Evolutionary conservation across 2,113 vertebrate species (phyloP), one percentile per base, ranked within the genome.

Genomic region (Mesocricetus auratus): DNA sequence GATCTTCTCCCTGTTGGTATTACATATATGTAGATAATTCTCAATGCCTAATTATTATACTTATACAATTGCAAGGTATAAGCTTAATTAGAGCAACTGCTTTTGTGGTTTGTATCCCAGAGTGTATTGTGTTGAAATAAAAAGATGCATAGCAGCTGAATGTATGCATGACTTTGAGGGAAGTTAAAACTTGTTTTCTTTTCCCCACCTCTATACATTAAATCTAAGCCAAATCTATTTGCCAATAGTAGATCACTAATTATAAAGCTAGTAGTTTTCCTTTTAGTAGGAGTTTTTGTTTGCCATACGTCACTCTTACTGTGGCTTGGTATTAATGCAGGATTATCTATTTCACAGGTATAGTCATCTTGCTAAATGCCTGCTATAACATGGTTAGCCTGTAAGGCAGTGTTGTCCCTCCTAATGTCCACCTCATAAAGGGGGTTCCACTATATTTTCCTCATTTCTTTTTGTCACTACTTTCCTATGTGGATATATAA

Each of bases 11-110:
- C 91, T 82, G 1, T 95, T 97, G 82, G 85, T 7, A 73, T 90
- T 50, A 94, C 93, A 96, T 97, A n/a, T 92, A 47, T 97, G 79
- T 96, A 94, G 71, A 95, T 95, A 77, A 90, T 94, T 90, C 94
- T 98, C 98, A 98, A 96, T 97, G 94, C 97, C 90, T 98, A 98
- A 97, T 26, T 66, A 94, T 96, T 98, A 96, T 94, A 95, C 95
- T 97, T 95, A 93, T 89, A 97, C 94, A 93, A 77, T 97, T 97
- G 97, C 98, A 98, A 94, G 60, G 73, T 89, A 91, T 95, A 95
- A 73, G 91, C 97, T 97, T 97, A 95, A 95, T 94, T 96, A 91
- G 94, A 96, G 92, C 94, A 95, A 87, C 91, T 94, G 78, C 89
- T 95, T 95, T 96, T 97, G 50, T 97, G 97, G 92, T 98, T 98